Conservation (phyloP, 2,797 vertebrate genomes). For the Scolopax bukidnonensis region DNA sequence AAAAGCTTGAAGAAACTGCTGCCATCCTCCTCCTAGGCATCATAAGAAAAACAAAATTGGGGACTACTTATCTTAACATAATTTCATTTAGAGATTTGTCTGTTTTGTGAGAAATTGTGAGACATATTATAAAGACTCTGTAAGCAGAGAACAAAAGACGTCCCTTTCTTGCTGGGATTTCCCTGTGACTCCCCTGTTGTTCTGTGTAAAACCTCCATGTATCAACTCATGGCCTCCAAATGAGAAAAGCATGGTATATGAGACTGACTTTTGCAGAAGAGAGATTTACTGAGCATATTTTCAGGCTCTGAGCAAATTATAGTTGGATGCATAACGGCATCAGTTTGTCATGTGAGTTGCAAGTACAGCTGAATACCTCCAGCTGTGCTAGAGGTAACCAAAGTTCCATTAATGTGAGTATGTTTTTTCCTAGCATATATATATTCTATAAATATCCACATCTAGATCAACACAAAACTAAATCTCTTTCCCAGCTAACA, state of each 20-base stretch:
- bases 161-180: not conserved
- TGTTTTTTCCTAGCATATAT: not conserved
- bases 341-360: not conserved
- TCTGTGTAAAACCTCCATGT: not conserved
- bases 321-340: not conserved
- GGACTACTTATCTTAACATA: conserved; percentile 1
- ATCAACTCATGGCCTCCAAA: not conserved
- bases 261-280: not conserved
- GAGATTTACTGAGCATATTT: not conserved
- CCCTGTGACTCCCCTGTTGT: not conserved
- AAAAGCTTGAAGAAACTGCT: conserved; percentile 9
- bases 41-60: not conserved
- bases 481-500: not conserved
- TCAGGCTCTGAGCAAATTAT: not conserved
- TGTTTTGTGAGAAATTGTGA: not conserved
- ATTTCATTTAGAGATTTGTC: not conserved
- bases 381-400: not conserved
- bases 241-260: not conserved
- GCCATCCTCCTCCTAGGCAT: conserved; percentile 2
- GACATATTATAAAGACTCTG: not conserved
- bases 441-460: not conserved
- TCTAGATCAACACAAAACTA: not conserved
- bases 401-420: not conserved
- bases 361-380: not conserved
- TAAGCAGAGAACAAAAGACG: not conserved